These are phyloP conservation scores for Amphilophus citrinellus DNA, from an alignment of 2,113 vertebrate genomes.

Conservation along the genomic window DNA sequence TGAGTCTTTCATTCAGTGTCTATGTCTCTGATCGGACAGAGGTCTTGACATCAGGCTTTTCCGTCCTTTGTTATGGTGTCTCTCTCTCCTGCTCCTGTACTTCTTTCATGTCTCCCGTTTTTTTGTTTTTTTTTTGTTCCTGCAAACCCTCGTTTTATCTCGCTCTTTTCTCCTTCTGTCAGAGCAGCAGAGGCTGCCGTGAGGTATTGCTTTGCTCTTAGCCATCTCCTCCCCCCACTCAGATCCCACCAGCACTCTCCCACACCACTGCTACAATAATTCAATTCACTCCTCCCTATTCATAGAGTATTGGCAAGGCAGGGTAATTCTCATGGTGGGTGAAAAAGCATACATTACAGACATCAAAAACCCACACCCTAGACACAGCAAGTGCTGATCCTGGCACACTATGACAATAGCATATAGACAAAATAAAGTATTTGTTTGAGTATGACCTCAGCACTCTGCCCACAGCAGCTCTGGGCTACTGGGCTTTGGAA, in stretches of 20 bases:
- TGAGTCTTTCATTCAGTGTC: constrained; percentile 36
- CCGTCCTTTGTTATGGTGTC: constrained; percentile 39
- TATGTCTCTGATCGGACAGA: constrained; percentile 44
- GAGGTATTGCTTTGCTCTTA: constrained; percentile 34
- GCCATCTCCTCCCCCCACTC: background rate
- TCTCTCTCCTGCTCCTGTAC: constrained; percentile 32
- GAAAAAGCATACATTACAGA: constrained; percentile 60
- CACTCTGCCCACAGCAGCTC: constrained; percentile 8
- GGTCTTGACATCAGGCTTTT: constrained; percentile 56
- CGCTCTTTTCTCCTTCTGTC: constrained; percentile 39
- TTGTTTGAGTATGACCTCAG: constrained; percentile 37
- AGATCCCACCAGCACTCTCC: constrained; percentile 25
- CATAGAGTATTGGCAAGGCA: constrained; percentile 33
- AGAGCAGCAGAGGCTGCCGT: constrained; percentile 22
- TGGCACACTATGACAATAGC: constrained; percentile 38
- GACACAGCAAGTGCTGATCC: constrained; percentile 47
- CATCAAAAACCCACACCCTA: constrained; percentile 54
- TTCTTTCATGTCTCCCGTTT: constrained; percentile 57
- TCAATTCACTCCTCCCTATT: constrained; percentile 56
- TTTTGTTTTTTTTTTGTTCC: constrained; percentile 49
- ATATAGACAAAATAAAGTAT: constrained; percentile 38
- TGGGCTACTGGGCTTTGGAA: background rate
- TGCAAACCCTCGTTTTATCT: constrained; percentile 46
- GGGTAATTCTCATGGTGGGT: constrained; percentile 50
- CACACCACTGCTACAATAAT: constrained; percentile 54